Conservation (phyloP, 2,797 vertebrate species). For the Silurus aristotelis region DNA sequence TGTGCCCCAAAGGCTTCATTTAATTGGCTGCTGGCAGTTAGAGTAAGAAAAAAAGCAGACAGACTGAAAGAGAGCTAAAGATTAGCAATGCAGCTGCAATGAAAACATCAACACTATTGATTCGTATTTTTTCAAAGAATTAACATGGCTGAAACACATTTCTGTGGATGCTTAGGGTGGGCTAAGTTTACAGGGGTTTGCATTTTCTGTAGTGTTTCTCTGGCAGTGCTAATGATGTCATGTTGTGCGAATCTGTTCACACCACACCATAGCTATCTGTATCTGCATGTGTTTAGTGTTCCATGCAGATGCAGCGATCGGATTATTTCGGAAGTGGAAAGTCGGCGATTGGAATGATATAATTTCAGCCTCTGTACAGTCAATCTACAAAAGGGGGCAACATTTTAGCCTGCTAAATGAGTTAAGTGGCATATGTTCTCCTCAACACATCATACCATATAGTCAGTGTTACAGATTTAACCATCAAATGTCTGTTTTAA, state of each 20-base stretch:
- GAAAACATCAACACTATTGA: background rate
- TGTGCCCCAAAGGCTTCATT: slow-evolving; percentile 4
- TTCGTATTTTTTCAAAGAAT: background rate
- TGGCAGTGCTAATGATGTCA: background rate
- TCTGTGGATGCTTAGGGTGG: background rate
- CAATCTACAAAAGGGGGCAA: background rate
- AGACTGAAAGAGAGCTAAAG: background rate
- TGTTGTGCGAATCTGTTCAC: background rate
- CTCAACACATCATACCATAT: background rate
- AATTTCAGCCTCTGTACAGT: background rate
- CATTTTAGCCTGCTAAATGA: background rate
- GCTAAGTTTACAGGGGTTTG: background rate
- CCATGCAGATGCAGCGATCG: background rate
- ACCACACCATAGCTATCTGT: background rate
- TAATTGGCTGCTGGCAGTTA: slow-evolving; percentile 15
- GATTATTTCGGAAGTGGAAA: background rate
- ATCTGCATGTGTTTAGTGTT: background rate
- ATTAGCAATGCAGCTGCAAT: background rate
- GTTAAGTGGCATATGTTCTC: background rate
- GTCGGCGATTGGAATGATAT: background rate
- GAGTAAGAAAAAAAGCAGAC: background rate
- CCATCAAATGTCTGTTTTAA: background rate
- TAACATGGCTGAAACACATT: background rate
- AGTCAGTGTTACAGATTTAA: background rate
- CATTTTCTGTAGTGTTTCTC: background rate